Conservation (phyloP, 2,113 vertebrate genomes). For the Castor canadensis region DNA sequence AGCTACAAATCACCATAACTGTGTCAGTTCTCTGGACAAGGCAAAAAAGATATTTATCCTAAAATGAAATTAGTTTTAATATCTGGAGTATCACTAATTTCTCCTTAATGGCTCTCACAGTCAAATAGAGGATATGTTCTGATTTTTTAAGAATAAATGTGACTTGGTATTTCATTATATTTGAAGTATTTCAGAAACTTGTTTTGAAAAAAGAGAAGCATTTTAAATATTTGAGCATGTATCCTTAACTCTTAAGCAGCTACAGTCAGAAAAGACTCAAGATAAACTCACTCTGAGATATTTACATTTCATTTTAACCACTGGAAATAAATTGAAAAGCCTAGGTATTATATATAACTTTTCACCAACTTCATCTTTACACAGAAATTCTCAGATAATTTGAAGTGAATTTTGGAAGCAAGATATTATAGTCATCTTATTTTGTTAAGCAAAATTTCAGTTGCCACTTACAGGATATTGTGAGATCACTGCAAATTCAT, state of each 20-base stretch:
- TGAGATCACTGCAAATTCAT: conserved; percentile 39
- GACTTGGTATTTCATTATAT: background rate
- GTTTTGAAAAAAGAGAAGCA: background rate
- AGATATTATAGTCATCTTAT: conserved; percentile 25
- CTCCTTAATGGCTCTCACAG: background rate
- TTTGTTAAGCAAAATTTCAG: conserved; percentile 41
- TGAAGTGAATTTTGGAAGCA: conserved; percentile 15
- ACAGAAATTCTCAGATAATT: background rate
- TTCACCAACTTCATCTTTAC: background rate
- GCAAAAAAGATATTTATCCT: background rate
- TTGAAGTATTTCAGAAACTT: background rate
- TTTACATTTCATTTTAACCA: conserved; percentile 17
- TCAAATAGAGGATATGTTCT: background rate
- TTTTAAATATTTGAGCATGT: background rate
- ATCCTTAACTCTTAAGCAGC: conserved; percentile 11
- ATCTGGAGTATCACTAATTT: background rate
- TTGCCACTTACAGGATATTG: background rate
- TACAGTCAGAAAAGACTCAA: background rate
- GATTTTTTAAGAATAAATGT: background rate
- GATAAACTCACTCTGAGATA: background rate
- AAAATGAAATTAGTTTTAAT: background rate
- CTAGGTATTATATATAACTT: background rate
- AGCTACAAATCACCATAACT: background rate
- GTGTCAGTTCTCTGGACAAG: background rate
- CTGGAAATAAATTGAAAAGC: conserved; percentile 9